These are phyloP conservation scores for Ailuropoda melanoleuca DNA, from an alignment of 2,113 vertebrate species.

Conservation along the genomic window DNA sequence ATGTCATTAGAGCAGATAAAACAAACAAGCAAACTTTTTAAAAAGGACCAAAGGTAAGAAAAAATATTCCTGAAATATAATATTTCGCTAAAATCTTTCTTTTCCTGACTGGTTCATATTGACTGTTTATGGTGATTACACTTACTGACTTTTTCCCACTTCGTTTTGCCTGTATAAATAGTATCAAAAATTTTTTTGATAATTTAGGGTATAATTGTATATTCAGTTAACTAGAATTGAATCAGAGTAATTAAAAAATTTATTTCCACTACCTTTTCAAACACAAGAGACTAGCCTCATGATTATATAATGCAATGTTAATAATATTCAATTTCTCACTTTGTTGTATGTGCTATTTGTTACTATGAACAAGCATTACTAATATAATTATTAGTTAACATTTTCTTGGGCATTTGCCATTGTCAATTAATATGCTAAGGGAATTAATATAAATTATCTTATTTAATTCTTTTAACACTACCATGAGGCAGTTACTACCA, in stretches of 20 bases:
- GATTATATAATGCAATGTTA: neutral
- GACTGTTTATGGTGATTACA: neutral
- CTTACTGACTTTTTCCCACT: neutral
- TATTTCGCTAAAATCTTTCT: neutral
- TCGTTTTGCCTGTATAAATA: neutral
- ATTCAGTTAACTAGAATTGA: neutral
- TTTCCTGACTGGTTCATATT: neutral
- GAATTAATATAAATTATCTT: neutral
- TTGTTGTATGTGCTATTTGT: neutral
- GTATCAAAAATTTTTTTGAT: neutral
- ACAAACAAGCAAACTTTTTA: neutral
- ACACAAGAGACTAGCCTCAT: neutral
- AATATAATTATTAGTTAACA: neutral
- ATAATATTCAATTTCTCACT: neutral
- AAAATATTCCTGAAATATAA: neutral
- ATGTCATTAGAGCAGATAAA: neutral
- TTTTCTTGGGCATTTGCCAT: neutral
- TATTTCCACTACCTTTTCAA: neutral
- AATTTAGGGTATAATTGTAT: neutral
- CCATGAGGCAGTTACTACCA: neutral
- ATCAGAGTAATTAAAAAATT: neutral
- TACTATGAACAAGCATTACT: neutral
- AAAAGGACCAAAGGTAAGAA: neutral
- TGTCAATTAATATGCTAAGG: neutral
- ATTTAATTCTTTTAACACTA: neutral